phyloP scores from a whole-genome alignment of 2,113 vertebrate species.

The Hystrix cristata region DNA sequence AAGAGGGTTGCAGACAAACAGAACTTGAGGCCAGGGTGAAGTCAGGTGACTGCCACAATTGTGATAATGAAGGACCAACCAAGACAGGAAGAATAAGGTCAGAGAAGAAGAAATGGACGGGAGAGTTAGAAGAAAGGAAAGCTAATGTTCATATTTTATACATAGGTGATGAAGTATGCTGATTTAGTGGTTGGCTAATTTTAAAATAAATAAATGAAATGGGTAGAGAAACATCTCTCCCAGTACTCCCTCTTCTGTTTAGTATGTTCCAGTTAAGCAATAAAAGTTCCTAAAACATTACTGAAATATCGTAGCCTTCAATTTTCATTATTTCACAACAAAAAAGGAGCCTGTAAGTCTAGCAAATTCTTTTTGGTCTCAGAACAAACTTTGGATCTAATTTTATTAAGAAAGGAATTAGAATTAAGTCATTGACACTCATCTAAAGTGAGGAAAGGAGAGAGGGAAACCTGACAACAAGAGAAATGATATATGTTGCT shows the following conservation, averaged over 20 bases:
- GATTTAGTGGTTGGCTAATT: neutral
- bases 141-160: neutral
- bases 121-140: neutral
- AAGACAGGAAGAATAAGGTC: neutral
- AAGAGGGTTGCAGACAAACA: neutral
- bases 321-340: conserved; percentile 57
- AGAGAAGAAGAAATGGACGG: neutral
- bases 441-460: neutral
- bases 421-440: conserved; percentile 34
- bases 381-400: conserved; percentile 54
- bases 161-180: neutral
- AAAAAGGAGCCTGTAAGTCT: conserved; percentile 8
- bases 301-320: neutral
- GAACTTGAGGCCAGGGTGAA: neutral
- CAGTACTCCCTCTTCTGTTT: conserved; percentile 37
- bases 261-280: conserved; percentile 1
- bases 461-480: neutral
- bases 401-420: conserved; percentile 41
- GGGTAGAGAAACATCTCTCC: neutral
- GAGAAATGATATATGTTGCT: neutral
- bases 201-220: neutral
- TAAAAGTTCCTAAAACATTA: conserved; percentile 31
- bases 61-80: neutral
- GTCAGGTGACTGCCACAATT: neutral
- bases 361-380: conserved; percentile 5